A percentile compares a stretch with the other conserved stretches of the same genome.
These are phyloP conservation scores for Asarcornis scutulata DNA, from an alignment of 2,113 vertebrate genomes.

Conservation along the genomic window DNA sequence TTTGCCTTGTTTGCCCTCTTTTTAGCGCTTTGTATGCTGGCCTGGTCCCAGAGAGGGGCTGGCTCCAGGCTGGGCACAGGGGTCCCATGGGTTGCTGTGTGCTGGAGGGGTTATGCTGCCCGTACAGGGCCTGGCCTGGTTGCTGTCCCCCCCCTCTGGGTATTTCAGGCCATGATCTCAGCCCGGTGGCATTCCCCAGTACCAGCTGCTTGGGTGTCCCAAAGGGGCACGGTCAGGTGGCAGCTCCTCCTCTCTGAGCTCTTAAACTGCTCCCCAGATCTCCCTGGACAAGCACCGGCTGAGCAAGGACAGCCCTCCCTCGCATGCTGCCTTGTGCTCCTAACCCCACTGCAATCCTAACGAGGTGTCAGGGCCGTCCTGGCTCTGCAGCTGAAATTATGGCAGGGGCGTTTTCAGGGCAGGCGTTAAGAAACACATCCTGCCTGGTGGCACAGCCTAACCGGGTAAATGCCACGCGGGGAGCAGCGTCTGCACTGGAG, in stretches of 20 bases:
- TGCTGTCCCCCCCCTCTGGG: fast-evolving
- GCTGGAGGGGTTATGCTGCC: background rate
- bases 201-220: background rate
- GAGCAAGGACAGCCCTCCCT: background rate
- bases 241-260: background rate
- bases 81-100: background rate
- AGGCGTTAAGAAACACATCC: background rate
- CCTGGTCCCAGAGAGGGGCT: fast-evolving
- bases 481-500: fast-evolving
- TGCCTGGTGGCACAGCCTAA: background rate
- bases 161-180: background rate
- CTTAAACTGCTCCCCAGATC: background rate
- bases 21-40: fast-evolving
- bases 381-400: background rate
- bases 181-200: background rate
- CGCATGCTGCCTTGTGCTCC: background rate
- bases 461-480: fast-evolving
- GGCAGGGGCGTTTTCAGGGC: background rate
- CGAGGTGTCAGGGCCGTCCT: background rate
- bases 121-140: background rate
- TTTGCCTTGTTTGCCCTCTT: background rate
- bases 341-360: background rate
- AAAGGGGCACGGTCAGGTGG: fast-evolving
- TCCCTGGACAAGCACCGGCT: background rate
- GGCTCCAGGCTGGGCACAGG: fast-evolving